Percentiles rank a stretch among this genome's conserved stretches.
Evolutionary conservation across 2,113 vertebrate species (phyloP).

Genomic region (Pygoscelis adeliae): DNA sequence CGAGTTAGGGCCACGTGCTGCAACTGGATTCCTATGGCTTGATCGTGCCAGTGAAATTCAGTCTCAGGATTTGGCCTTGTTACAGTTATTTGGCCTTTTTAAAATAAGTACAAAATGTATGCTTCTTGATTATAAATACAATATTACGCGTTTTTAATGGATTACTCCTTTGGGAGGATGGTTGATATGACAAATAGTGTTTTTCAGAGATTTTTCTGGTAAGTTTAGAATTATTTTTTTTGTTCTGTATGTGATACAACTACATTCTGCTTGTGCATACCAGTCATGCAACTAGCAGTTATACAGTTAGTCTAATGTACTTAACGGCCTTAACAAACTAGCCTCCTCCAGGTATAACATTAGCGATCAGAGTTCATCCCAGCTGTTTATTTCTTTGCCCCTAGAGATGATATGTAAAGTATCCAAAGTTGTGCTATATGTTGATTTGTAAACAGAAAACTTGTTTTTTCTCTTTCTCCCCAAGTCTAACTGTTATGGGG

Average conservation of each 20-base stretch:
- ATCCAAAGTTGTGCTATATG: neutral
- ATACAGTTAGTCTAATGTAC: neutral
- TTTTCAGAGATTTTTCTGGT: neutral
- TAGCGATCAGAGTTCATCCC: neutral
- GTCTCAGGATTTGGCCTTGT: conserved; percentile 32
- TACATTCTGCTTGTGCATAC: neutral
- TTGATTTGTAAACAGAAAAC: neutral
- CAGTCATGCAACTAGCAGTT: neutral
- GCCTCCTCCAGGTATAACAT: neutral
- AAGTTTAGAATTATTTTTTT: neutral
- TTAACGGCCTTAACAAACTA: neutral
- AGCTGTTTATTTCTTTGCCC: neutral
- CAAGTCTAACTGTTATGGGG: neutral
- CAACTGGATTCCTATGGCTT: neutral
- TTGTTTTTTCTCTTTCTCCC: neutral
- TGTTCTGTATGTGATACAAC: neutral
- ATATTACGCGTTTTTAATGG: neutral
- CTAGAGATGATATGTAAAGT: neutral
- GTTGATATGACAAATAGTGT: neutral
- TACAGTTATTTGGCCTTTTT: neutral
- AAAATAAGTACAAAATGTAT: neutral
- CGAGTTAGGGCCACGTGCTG: neutral
- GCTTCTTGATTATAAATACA: neutral
- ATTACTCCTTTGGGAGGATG: neutral
- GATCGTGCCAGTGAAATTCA: neutral